phyloP scores from a whole-genome alignment of 2,888 invertebrate genomes.

The Pyrochroa serraticornis region DNA sequence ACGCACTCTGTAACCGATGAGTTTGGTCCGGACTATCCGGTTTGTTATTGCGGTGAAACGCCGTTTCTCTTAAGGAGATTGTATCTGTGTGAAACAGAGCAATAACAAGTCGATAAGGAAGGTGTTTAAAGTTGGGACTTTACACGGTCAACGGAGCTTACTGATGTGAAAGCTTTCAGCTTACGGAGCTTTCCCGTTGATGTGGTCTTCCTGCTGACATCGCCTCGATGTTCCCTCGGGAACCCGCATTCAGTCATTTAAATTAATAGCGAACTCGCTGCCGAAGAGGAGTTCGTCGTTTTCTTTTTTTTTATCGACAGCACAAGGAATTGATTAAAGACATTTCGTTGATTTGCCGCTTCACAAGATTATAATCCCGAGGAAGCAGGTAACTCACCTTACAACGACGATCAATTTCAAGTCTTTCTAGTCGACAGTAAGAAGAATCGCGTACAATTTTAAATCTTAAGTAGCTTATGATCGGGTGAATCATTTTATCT shows the following conservation, averaged over 20 bases:
- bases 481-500: no score
- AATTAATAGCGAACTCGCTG: conserved; percentile 33
- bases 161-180: conserved; percentile 39
- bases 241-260: conserved; percentile 35
- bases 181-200: conserved; percentile 38
- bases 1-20: no score
- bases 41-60: no score
- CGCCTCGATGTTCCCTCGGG: conserved; percentile 34
- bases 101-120: conserved; percentile 21
- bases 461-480: no score
- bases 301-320: background rate
- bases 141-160: conserved; percentile 38
- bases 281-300: background rate
- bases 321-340: background rate
- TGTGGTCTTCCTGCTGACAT: conserved; percentile 39
- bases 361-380: no score
- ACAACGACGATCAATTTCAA: no score
- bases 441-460: no score
- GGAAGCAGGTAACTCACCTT: no score
- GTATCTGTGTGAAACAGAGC: conserved; percentile 16
- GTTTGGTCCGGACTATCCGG: no score
- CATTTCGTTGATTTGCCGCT: background rate
- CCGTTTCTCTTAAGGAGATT: conserved; percentile 3
- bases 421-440: no score
- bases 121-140: conserved; percentile 37